A percentile compares a stretch with the other conserved stretches of the same genome.
phyloP scores from a whole-genome alignment of 2,888 invertebrate species.

The Criorhina ranunculi region DNA sequence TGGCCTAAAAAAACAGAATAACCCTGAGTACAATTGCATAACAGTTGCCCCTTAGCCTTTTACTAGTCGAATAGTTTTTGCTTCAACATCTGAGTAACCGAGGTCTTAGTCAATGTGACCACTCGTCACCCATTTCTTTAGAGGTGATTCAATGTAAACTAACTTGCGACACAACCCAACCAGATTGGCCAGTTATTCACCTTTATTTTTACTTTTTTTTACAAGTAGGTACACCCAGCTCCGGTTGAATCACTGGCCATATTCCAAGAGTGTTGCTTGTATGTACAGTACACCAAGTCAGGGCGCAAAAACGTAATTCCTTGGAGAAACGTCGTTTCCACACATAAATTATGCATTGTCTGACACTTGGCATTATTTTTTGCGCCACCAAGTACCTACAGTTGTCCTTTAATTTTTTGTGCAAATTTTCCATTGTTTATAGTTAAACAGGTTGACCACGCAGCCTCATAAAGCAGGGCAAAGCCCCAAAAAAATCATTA shows the following conservation, averaged over 20 bases:
- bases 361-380: conserved; percentile 5
- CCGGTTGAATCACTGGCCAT: conserved; percentile 7
- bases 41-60: too few relatives aligned
- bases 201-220: conserved; percentile 15
- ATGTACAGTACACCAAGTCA: neutral
- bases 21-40: too few relatives aligned
- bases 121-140: neutral
- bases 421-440: conserved; percentile 46
- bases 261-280: neutral
- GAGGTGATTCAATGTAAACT: conserved; percentile 23
- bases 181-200: conserved; percentile 36
- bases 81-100: neutral
- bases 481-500: conserved; percentile 4
- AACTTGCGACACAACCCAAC: conserved; percentile 31
- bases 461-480: conserved; percentile 23
- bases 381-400: neutral
- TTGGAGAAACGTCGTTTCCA: conserved; percentile 18
- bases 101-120: neutral
- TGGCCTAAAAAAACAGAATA: too few relatives aligned
- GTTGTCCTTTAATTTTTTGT: conserved; percentile 52
- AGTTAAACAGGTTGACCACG: conserved; percentile 47
- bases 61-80: too few relatives aligned
- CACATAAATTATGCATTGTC: conserved; percentile 46
- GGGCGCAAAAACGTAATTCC: conserved; percentile 24
- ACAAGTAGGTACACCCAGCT: neutral